Evolutionary conservation across 2,888 invertebrate genomes (phyloP).

Genomic region (Cinara cedri): DNA sequence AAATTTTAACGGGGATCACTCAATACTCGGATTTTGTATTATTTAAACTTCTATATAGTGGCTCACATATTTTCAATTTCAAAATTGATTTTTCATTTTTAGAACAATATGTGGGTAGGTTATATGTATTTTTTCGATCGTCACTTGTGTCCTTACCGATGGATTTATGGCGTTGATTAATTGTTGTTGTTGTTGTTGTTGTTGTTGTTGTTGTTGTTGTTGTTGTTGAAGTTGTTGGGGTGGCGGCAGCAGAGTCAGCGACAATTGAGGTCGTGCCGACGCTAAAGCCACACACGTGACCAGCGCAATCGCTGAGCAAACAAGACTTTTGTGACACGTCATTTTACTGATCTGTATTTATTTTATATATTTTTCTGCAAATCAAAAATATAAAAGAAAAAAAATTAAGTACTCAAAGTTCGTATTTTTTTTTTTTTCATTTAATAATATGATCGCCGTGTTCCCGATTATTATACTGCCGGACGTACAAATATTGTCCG

Average conservation of each 20-base stretch:
- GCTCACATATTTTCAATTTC: no score
- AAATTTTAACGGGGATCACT: no score
- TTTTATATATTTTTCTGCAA: not conserved
- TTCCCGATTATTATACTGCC: not conserved
- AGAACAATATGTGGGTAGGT: no score
- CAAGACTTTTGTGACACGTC: not conserved
- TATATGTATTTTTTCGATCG: not conserved
- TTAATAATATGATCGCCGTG: not conserved
- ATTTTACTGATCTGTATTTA: no score
- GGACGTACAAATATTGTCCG: no score
- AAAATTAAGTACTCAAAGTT: not conserved
- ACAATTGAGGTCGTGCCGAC: conserved; percentile 47
- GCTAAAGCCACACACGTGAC: not conserved
- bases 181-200: conserved; percentile 17
- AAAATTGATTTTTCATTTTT: no score
- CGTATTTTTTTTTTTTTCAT: not conserved
- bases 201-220: conserved; percentile 21
- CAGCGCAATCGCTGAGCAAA: conserved; percentile 24
- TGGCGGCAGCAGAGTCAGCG: conserved; percentile 58
- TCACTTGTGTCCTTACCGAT: conserved; percentile 41
- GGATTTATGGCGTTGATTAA: conserved; percentile 38
- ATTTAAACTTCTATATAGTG: no score
- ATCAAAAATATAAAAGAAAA: conserved; percentile 28
- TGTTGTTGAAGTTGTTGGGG: conserved; percentile 12
- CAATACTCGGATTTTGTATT: no score